phyloP scores from a whole-genome alignment of 2,113 vertebrate species.

The Nothobranchius kuhntae region DNA sequence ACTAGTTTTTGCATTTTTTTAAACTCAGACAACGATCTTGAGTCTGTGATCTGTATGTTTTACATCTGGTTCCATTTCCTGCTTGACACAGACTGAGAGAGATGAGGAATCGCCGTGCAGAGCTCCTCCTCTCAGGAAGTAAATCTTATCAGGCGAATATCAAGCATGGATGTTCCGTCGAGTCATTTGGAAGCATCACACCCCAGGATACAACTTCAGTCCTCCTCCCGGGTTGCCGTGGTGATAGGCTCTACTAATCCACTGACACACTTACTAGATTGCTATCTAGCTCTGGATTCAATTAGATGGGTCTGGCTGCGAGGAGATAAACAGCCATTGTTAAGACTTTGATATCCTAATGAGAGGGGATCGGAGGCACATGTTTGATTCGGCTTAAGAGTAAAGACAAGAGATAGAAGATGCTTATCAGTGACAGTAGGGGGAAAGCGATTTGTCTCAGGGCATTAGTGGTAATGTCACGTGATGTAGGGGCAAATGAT shows the following conservation, averaged over 20 bases:
- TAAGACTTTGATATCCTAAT: constrained; percentile 66
- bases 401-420: constrained; percentile 38
- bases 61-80: constrained; percentile 65
- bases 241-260: constrained; percentile 72
- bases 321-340: constrained; percentile 68
- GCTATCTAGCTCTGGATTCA: constrained; percentile 70
- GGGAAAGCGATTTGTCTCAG: constrained; percentile 60
- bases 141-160: constrained; percentile 61
- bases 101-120: constrained; percentile 11
- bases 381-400: constrained; percentile 55
- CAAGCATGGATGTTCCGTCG: constrained; percentile 45
- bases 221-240: constrained; percentile 57
- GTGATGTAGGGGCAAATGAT: constrained; percentile 62
- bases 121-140: constrained; percentile 50
- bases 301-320: constrained; percentile 65
- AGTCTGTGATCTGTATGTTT: constrained; percentile 29
- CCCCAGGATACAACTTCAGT: constrained; percentile 36
- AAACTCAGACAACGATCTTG: too few relatives aligned
- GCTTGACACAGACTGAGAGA: constrained; percentile 33
- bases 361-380: constrained; percentile 37
- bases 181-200: constrained; percentile 49
- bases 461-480: constrained; percentile 54
- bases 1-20: not conserved
- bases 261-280: constrained; percentile 73
- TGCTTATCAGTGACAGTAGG: constrained; percentile 57